Conservation (phyloP, 2,797 vertebrate genomes). For the Gadopsis marmoratus region DNA sequence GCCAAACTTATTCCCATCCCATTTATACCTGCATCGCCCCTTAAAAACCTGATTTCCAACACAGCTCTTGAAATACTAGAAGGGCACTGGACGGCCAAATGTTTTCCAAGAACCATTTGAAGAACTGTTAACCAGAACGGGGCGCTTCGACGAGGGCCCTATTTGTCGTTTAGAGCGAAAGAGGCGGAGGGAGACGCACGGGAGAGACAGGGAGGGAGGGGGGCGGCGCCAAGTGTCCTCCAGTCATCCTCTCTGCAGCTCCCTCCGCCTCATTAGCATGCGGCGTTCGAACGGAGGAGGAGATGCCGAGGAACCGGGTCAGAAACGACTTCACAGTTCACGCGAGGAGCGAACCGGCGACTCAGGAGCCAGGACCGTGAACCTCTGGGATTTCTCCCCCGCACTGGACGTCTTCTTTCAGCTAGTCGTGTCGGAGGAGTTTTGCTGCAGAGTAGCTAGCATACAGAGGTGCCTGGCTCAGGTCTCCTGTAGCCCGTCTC, state of each 20-base stretch:
- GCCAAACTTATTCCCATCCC: neutral
- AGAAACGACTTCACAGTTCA: slow-evolving; percentile 25
- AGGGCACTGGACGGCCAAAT: neutral
- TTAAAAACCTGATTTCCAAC: neutral
- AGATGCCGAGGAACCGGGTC: neutral
- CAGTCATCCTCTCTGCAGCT: slow-evolving; percentile 63
- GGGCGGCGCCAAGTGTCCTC: slow-evolving; percentile 76
- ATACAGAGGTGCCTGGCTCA: slow-evolving; percentile 47
- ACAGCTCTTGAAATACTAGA: neutral
- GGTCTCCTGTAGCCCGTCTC: slow-evolving; percentile 31
- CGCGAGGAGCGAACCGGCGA: slow-evolving; percentile 5
- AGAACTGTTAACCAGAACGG: neutral
- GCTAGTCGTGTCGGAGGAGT: slow-evolving; percentile 19
- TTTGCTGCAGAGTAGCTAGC: slow-evolving; percentile 7
- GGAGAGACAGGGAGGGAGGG: slow-evolving; percentile 39
- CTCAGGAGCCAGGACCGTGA: slow-evolving; percentile 11
- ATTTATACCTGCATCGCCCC: neutral
- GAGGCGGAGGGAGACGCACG: slow-evolving; percentile 71
- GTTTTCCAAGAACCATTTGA: slow-evolving; percentile 7
- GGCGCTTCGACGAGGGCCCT: slow-evolving; percentile 61
- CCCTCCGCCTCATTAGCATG: slow-evolving; percentile 30
- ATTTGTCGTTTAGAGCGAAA: slow-evolving; percentile 51
- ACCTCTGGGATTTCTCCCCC: slow-evolving; percentile 31
- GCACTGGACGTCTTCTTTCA: slow-evolving; percentile 43
- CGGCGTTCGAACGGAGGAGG: slow-evolving; percentile 54